Percentiles rank a stretch among this genome's conserved stretches.
These are phyloP conservation scores for Chaitophorus viminalis DNA, from an alignment of 2,888 invertebrate genomes.

Conservation along the genomic window DNA sequence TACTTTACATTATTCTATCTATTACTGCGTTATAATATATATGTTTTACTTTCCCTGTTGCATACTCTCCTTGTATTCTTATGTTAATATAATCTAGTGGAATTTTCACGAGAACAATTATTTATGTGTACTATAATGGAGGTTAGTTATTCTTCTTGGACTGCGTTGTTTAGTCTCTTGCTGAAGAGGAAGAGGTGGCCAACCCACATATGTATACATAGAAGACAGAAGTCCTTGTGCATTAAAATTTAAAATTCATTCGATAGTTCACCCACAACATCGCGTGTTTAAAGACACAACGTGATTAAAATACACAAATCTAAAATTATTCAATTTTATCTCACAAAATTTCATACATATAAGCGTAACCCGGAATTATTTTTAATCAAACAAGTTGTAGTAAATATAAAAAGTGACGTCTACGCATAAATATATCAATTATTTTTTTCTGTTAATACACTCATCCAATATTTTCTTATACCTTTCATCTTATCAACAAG, in stretches of 20 bases:
- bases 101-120: conserved; percentile 36
- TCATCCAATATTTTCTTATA: not conserved
- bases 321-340: conserved; percentile 25
- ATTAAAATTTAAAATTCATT: conserved; percentile 40
- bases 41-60: conserved; percentile 10
- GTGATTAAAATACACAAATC: conserved; percentile 33
- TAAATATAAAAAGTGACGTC: not conserved
- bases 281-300: conserved; percentile 3
- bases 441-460: not conserved
- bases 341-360: not conserved
- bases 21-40: not conserved
- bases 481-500: not conserved
- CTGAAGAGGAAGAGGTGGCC: not conserved
- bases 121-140: not conserved
- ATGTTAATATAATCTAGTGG: not conserved
- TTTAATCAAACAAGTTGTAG: conserved; percentile 8
- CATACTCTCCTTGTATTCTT: not conserved
- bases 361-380: not conserved
- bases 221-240: conserved; percentile 2
- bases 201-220: not conserved
- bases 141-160: conserved; percentile 29
- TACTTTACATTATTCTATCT: not conserved
- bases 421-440: not conserved
- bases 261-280: conserved; percentile 21
- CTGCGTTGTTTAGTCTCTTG: not conserved